phyloP scores from a whole-genome alignment of 2,113 vertebrate genomes.

The Theristicus caerulescens region DNA sequence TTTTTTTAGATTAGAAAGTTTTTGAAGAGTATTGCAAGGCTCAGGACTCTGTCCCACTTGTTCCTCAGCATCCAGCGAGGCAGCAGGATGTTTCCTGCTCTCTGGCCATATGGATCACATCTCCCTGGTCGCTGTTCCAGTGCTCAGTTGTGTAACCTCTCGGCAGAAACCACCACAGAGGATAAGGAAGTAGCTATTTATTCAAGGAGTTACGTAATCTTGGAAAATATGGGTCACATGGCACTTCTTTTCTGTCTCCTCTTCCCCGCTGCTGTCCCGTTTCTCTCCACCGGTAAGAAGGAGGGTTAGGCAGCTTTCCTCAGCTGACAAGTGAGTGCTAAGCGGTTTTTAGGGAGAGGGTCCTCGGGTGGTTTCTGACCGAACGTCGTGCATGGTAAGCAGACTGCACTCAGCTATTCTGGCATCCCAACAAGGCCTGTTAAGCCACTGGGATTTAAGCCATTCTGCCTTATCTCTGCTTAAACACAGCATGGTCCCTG shows the following conservation, averaged over 20 bases:
- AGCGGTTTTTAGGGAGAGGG: rapidly evolving
- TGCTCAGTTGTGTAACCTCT: not conserved
- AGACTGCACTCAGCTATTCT: not conserved
- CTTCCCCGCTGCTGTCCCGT: rapidly evolving
- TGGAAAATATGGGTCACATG: not conserved
- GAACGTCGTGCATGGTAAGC: rapidly evolving
- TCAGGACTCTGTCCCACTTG: not conserved
- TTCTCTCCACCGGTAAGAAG: not conserved
- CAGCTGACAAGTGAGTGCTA: not conserved
- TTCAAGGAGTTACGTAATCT: not conserved
- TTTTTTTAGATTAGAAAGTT: not conserved
- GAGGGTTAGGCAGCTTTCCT: not conserved
- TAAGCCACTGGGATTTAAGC: not conserved
- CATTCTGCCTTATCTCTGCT: not conserved
- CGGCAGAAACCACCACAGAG: not conserved
- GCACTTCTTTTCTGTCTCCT: not conserved
- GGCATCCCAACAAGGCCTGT: not conserved
- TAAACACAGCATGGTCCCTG: not conserved
- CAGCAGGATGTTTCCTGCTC: not conserved
- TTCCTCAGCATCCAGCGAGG: not conserved
- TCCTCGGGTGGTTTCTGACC: not conserved
- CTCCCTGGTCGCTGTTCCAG: not conserved
- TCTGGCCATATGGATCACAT: not conserved
- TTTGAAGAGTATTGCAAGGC: not conserved
- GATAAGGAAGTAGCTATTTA: slow-evolving; percentile 23